phyloP scores from a whole-genome alignment of 1,140 invertebrate species.

The Arion vulgaris region DNA sequence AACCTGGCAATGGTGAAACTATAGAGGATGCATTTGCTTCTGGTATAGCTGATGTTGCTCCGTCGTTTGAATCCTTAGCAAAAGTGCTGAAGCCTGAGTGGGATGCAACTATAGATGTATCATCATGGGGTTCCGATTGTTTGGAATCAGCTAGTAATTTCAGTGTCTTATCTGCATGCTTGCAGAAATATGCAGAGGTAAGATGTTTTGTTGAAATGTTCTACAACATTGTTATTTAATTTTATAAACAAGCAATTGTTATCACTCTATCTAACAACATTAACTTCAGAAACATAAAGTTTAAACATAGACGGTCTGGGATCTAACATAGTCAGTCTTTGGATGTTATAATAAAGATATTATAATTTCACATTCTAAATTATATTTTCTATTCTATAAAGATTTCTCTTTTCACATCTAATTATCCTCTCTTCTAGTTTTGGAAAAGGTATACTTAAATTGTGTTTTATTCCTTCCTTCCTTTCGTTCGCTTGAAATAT shows the following conservation, averaged over 20 bases:
- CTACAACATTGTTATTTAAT: neutral
- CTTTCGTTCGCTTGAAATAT: too few species aligned
- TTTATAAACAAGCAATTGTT: neutral
- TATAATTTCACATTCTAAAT: neutral
- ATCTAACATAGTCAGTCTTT: too few species aligned
- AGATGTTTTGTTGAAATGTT: neutral
- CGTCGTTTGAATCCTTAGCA: neutral
- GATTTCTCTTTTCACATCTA: too few species aligned
- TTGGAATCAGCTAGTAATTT: neutral
- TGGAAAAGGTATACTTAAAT: too few species aligned
- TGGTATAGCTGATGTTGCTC: neutral
- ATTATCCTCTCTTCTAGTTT: too few species aligned
- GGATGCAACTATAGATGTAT: neutral
- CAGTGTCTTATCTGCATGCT: neutral
- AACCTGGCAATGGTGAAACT: neutral
- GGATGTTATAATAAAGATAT: neutral
- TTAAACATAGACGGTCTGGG: too few species aligned
- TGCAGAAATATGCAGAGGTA: neutral
- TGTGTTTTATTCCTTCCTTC: too few species aligned
- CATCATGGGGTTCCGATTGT: neutral
- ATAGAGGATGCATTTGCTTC: neutral
- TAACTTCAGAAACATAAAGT: too few species aligned
- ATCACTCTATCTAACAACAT: neutral
- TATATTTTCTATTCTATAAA: too few species aligned
- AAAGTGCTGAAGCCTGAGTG: neutral